Base-by-base conservation (phyloP, 2,113 vertebrate species). In the Thomomys bottae region DNA sequence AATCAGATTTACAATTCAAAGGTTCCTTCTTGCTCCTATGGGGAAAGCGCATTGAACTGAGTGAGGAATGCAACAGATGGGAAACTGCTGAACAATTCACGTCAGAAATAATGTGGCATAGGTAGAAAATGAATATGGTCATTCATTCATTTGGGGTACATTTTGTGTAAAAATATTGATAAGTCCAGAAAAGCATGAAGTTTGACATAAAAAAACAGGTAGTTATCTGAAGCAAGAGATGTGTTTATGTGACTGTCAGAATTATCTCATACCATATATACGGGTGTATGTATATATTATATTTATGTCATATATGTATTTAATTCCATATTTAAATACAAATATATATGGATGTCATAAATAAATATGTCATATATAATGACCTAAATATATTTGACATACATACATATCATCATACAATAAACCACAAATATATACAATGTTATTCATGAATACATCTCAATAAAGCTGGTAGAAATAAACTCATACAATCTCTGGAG, bases 1-100 rank as follows among this genome's bases (percentile, higher is more conserved):
- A 91, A 87, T 45, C 18, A 84, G 32, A 71, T 71, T 79, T 70
- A 86, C 17, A 84, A 85, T 96, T 94, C 87, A 71, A 57, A 81
- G 34, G 32, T 21, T 36, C 20, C 42, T 73, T 90, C 45, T 88
- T 82, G n/a, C 34, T 10, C 57, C 49, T 57, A 8, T 61, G 9
- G 28, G 24, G 64, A 68, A 87, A 84, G 68, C 67, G 28, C 64
- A 73, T 64, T 71, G 24, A 84, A n/a, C 20, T 18, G 38, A 85
- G 26, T 82, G 18, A 94, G 85, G 49, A 71, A 92, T 54, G 10
- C 64, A 68, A 17, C 20, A 57, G 18, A 91, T 0, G 42, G n/a
- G 11, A 73, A 23, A 67, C 54, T 64, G 49, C 3, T 28, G 9
- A 57, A 84, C 23, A 90, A n/a, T 77, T 24, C 54, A 73, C 54